Percentiles rank a stretch among this genome's conserved stretches.
phyloP scores from a whole-genome alignment of 2,113 vertebrate species.

The Archilochus colubris region DNA sequence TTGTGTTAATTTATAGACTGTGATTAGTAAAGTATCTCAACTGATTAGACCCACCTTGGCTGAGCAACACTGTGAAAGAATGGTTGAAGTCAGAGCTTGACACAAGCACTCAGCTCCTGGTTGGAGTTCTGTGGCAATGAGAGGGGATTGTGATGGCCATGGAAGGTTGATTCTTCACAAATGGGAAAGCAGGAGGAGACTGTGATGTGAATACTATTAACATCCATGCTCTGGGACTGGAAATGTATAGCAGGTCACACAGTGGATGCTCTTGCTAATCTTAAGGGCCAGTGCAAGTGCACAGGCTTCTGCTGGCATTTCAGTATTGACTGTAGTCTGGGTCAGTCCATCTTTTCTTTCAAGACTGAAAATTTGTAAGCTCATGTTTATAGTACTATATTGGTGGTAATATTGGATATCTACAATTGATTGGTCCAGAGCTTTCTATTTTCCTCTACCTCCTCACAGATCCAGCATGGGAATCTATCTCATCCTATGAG shows the following conservation, averaged over 20 bases:
- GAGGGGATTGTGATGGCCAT: neutral
- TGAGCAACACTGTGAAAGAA: neutral
- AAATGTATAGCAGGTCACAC: neutral
- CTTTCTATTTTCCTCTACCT: neutral
- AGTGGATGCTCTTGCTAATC: neutral
- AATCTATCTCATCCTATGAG: neutral
- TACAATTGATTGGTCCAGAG: neutral
- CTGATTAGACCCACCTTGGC: neutral
- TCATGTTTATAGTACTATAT: neutral
- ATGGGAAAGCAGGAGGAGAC: neutral
- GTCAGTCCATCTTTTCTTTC: neutral
- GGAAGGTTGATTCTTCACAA: neutral
- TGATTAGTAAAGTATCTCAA: neutral
- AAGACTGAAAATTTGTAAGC: neutral
- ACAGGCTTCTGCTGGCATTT: neutral
- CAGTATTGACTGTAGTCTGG: accelerated
- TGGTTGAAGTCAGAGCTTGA: neutral
- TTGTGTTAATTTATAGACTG: neutral
- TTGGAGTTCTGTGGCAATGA: neutral
- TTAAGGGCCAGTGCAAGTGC: neutral
- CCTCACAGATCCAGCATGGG: neutral
- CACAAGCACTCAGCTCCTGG: accelerated
- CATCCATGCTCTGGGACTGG: neutral
- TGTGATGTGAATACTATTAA: neutral
- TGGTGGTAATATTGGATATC: neutral